Percentiles rank a stretch among this genome's conserved stretches.
phyloP scores from a whole-genome alignment of 2,113 vertebrate genomes.

The Nothobranchius furzeri region DNA sequence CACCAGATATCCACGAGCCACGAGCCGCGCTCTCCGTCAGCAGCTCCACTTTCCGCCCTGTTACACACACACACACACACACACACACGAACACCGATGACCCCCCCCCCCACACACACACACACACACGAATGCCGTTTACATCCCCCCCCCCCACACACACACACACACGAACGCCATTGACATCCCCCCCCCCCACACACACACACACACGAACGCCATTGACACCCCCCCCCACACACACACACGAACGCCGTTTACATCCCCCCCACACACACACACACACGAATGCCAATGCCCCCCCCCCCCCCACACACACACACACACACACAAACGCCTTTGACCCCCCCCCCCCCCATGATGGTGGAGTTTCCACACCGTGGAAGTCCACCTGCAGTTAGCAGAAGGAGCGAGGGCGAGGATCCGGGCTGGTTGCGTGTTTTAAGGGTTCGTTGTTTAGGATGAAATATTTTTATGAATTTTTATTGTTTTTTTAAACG shows the following conservation, averaged over 20 bases:
- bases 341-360: no score
- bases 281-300: no score
- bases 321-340: conserved; percentile 8
- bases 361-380: conserved; percentile 30
- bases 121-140: conserved; percentile 42
- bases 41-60: not conserved
- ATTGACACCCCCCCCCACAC: not conserved
- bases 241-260: conserved; percentile 42
- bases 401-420: conserved; percentile 48
- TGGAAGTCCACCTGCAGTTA: conserved; percentile 49
- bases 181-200: no score
- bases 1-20: conserved; percentile 12
- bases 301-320: no score
- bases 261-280: not conserved
- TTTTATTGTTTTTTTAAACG: conserved; percentile 89
- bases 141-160: not conserved
- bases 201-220: conserved; percentile 12
- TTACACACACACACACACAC: conserved; percentile 5
- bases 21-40: not conserved
- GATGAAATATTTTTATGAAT: conserved; percentile 97
- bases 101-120: conserved; percentile 33
- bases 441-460: conserved; percentile 93
- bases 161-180: no score
- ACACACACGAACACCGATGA: no score
- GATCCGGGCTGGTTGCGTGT: conserved; percentile 72